Base-by-base conservation (phyloP, 2,888 invertebrate genomes). In the Agrochola lychnidis region DNA sequence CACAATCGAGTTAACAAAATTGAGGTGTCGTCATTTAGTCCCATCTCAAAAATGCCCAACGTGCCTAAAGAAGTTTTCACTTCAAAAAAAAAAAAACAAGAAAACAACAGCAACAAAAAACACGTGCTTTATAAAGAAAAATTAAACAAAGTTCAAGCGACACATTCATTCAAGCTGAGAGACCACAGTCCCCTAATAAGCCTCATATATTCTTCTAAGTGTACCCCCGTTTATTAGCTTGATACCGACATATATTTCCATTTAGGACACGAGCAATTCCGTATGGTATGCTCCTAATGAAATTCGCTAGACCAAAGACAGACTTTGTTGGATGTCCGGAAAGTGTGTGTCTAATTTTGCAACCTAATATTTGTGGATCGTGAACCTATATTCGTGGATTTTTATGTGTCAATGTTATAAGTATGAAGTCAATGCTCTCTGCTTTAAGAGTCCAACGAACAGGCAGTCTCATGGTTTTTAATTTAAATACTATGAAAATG, bases 281-380 rank as follows among this genome's bases (percentile, higher is more conserved):
- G 78, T 80, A 78, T 72, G 86, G 88, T 86, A 88, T 88, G 84
- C 51, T 76, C 59, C 36, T 90, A 89, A 90, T 90, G 86, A 90
- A 89, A 89, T 70, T 81, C 51, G 22, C 51, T 62, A 70, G 69
- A 68, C 62, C 59, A 66, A 42, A n/a, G 22, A 14, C 61, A 68
- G 61, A 77, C 56, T 53, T 67, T 68, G 63, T 78, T 67, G 12
- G 30, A 64, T 62, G 40, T 53, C n/a, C 25, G 10, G 10, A 19
- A n/a, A 73, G n/a, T 68, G 42, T 71, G 56, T 64, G n/a, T 40
- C 22, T 73, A 63, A 78, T 78, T 73, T 68, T 62, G 19, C 22
- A n/a, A 48, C 42, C 62, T 42, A 72, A 83, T 83, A 82, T 82
- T 83, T 67, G 61, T 36, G 4, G 4, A 59, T 36, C 61, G n/a